Base-by-base conservation (phyloP, 1,140 invertebrate genomes). In the Euura lappo region DNA sequence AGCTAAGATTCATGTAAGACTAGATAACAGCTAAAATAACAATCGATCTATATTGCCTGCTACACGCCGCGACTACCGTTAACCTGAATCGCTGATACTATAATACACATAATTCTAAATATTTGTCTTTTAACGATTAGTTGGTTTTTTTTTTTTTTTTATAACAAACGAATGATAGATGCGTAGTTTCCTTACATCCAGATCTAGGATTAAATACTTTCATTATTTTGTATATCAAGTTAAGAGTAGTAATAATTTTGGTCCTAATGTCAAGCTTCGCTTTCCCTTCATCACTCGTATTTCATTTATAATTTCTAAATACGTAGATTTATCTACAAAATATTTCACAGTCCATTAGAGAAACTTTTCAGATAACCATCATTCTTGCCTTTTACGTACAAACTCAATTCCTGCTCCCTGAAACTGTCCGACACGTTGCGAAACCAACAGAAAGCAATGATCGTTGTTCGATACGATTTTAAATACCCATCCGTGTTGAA, bases 1-100 rank as follows among this genome's bases (percentile, higher is more conserved):
- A 75, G 75, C 74, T 69, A 72, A 72, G 72, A 73, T 67, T 64
- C 72, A 72, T 69, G 74, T 77, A 72, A 64, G 74, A 74, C 70
- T 44, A 75, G 51, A 74, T 45, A 70, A 44, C 69, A 45, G 45
- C 69, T 70, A 70, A 45, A 45, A 28, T 44, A 13, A 76, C 72
- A 67, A 78, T 68, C 68, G 73, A 77, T 79, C 72, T 68, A 70
- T 79, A 82, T 82, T 82, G 80, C 79, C 79, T 83, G 82, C 76
- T 83, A 81, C 75, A 79, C 77, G 81, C 77, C 80, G 73, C 71
- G 76, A 78, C 76, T 81, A 81, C 71, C 75, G 67, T 69, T 44
- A 74, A 68, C 6, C 69, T 69, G 13, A 42, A 71, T 64, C 66
- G 66, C 66, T 28, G 4, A 42, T 28, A 68, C 51, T 72, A 70